phyloP scores from a whole-genome alignment of 2,888 invertebrate species.

The Torymus tubicola region DNA sequence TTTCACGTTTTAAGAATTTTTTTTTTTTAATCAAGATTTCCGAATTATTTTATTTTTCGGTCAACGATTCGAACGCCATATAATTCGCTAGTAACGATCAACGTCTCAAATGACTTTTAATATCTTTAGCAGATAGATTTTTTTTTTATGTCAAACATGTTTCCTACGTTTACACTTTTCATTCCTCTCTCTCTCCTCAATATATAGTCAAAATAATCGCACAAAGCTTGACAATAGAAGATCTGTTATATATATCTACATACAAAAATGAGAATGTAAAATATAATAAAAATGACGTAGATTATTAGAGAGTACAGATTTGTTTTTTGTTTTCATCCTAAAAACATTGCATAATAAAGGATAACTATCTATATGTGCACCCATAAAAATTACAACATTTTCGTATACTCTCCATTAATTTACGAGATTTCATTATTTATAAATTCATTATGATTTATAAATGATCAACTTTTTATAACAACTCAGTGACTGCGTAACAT shows the following conservation, averaged over 20 bases:
- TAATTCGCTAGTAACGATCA: conserved; percentile 43
- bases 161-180: background rate
- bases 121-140: background rate
- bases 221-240: conserved; percentile 10
- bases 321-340: too few relatives aligned
- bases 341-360: background rate
- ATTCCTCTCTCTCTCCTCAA: too few relatives aligned
- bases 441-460: background rate
- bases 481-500: background rate
- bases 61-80: conserved; percentile 36
- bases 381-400: background rate
- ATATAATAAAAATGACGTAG: conserved; percentile 1
- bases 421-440: background rate
- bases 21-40: conserved; percentile 5
- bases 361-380: background rate
- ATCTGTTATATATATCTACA: conserved; percentile 20
- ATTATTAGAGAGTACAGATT: conserved; percentile 12
- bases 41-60: conserved; percentile 18
- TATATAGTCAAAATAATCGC: background rate
- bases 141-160: background rate
- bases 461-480: too few relatives aligned
- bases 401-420: conserved; percentile 22
- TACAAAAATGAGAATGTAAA: background rate
- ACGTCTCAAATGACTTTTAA: conserved; percentile 23
- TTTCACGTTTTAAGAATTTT: background rate